Evolutionary conservation across 2,888 invertebrate species (phyloP).

Genomic region (Volucella inanis): DNA sequence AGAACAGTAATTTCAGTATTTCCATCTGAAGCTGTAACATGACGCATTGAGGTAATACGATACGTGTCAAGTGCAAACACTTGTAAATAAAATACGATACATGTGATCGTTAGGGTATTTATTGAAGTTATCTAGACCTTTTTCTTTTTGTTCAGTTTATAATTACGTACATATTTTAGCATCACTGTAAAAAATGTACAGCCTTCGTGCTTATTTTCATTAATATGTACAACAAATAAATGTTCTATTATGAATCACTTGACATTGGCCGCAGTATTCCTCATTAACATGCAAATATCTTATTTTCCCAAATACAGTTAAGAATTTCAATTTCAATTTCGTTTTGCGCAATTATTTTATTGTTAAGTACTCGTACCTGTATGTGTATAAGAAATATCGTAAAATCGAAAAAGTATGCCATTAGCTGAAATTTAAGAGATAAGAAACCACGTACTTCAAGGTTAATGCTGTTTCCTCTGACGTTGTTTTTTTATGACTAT

Average conservation of each 20-base stretch:
- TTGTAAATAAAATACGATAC: too few relatives aligned
- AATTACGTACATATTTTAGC: not conserved
- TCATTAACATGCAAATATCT: constrained; percentile 38
- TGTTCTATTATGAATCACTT: constrained; percentile 5
- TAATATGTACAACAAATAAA: constrained; percentile 11
- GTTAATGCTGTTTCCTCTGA: not conserved
- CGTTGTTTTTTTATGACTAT: too few relatives aligned
- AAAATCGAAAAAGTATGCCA: not conserved
- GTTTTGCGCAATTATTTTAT: constrained; percentile 6
- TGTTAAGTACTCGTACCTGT: not conserved
- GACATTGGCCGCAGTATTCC: not conserved
- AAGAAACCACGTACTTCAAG: constrained; percentile 19
- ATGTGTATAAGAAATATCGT: not conserved
- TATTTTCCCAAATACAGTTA: constrained; percentile 24
- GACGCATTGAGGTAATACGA: too few relatives aligned
- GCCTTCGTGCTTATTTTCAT: constrained; percentile 3
- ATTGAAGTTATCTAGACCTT: too few relatives aligned
- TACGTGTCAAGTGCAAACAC: too few relatives aligned
- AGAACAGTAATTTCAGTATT: too few relatives aligned
- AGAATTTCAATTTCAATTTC: constrained; percentile 19
- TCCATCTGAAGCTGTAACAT: too few relatives aligned
- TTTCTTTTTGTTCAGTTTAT: too few relatives aligned
- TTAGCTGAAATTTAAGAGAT: constrained; percentile 3
- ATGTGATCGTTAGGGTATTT: too few relatives aligned
- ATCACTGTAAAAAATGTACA: not conserved